These are phyloP conservation scores for Neodontobutis hainanensis DNA, from an alignment of 2,113 vertebrate species.

Conservation along the genomic window DNA sequence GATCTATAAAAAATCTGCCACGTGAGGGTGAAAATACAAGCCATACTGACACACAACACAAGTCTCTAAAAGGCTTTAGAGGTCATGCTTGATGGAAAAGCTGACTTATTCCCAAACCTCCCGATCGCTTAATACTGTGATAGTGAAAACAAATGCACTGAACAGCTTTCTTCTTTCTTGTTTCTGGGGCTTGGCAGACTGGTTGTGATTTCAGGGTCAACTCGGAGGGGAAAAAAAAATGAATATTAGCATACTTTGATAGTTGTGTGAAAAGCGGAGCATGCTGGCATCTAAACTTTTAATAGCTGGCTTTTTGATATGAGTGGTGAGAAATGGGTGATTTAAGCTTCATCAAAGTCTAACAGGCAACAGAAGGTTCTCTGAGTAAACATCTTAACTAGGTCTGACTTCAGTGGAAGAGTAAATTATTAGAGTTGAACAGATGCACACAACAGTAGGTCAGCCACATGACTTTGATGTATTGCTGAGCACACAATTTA, in stretches of 20 bases:
- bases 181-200: conserved; percentile 15
- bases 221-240: neutral
- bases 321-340: conserved; percentile 42
- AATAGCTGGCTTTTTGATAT: conserved; percentile 40
- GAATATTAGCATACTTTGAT: conserved; percentile 43
- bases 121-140: conserved; percentile 29
- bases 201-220: conserved; percentile 41
- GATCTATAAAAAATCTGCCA: conserved; percentile 49
- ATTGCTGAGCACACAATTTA: neutral
- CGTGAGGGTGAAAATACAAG: conserved; percentile 26
- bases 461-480: conserved; percentile 20
- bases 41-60: conserved; percentile 27
- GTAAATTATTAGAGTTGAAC: conserved; percentile 1
- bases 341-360: conserved; percentile 50
- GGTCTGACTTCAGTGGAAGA: conserved; percentile 24
- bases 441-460: neutral
- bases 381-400: conserved; percentile 48
- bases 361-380: conserved; percentile 17
- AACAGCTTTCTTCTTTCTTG: conserved; percentile 5
- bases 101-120: conserved; percentile 29
- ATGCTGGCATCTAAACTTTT: conserved; percentile 31
- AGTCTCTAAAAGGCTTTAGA: conserved; percentile 48
- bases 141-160: conserved; percentile 29
- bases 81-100: conserved; percentile 44
- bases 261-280: conserved; percentile 39